Percentiles rank a stretch among this genome's conserved stretches.
Evolutionary conservation across 2,113 vertebrate genomes (phyloP).

Genomic region (Tychaedon coryphoeus): DNA sequence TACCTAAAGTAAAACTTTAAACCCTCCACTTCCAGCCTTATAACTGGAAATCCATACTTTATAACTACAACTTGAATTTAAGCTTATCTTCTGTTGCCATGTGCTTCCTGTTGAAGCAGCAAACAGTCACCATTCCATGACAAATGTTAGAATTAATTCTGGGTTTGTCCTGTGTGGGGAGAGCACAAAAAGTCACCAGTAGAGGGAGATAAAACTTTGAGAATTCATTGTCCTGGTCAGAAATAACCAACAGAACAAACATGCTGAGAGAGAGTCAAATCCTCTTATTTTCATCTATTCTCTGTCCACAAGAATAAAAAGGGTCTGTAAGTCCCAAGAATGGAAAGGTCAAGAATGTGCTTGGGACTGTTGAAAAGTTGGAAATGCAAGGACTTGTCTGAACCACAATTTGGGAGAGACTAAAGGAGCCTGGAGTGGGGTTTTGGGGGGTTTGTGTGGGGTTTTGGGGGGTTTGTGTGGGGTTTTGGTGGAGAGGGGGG

Average conservation of each 20-base stretch:
- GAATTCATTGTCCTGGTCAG: accelerated
- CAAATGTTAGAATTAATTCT: accelerated
- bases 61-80: not conserved
- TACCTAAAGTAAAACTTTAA: not conserved
- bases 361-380: not conserved
- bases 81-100: not conserved
- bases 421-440: not conserved
- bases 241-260: accelerated
- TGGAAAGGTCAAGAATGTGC: accelerated
- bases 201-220: conserved; percentile 22
- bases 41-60: not conserved
- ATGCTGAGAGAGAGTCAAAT: not conserved
- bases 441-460: not conserved
- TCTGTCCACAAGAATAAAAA: not conserved
- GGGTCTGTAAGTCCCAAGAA: not conserved
- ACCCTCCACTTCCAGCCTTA: not conserved
- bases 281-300: not conserved
- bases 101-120: not conserved
- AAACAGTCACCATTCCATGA: not conserved
- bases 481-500: not conserved
- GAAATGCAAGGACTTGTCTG: not conserved
- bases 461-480: not conserved
- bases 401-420: not conserved
- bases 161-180: not conserved
- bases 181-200: not conserved